Evolutionary conservation across 2,797 vertebrate species (phyloP), one percentile per base, ranked within the genome.

Genomic region (Jordanella pulchra): DNA sequence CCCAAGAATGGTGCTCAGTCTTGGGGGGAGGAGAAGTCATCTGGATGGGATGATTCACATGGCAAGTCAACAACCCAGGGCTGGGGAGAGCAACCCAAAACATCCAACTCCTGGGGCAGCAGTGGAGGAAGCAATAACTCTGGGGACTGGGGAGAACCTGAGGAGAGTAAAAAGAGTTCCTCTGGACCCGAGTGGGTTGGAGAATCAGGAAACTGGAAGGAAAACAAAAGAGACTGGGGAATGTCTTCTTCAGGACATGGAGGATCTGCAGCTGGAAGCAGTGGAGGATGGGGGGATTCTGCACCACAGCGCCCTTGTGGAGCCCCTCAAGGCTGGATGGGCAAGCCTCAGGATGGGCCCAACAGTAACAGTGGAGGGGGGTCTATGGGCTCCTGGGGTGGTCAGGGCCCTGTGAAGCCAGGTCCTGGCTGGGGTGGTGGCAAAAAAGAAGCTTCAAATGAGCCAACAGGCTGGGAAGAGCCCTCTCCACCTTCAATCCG

Each of bases 401-500:
- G 93, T 18, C 75, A 92, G 27, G 77, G 82, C 72, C 74, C 93
- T 39, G 89, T 90, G 89, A 96, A 96, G 90, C 97, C 92, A 94
- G 86, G 90, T 94, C 94, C 93, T 67, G 56, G 82, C 54, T 89
- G 93, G 92, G 0, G 18, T 87, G 87, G 87, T 44, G 81, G 69
- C 72, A 95, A 94, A 68, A 88, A 86, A 74, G 92, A 94, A 83
- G 90, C 1, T 67, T 94, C 84, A 14, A 87, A 25, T 89, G 88
- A 97, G 61, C 87, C 96, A 7, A 95, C 95, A 0, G 97, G 97
- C 77, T 99, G 98, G 98, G 97, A 98, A 91, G 97, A 99, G 70
- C 97, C 97, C 0, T 99, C 97, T 76, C 97, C 97, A 0, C 96
- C 98, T 71, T 98, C 98, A 60, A 96, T 98, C 68, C 94, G 97